A percentile compares a stretch with the other conserved stretches of the same genome.
These are phyloP conservation scores for Oenanthe oenanthe DNA, from an alignment of 2,113 vertebrate genomes.

Conservation along the genomic window DNA sequence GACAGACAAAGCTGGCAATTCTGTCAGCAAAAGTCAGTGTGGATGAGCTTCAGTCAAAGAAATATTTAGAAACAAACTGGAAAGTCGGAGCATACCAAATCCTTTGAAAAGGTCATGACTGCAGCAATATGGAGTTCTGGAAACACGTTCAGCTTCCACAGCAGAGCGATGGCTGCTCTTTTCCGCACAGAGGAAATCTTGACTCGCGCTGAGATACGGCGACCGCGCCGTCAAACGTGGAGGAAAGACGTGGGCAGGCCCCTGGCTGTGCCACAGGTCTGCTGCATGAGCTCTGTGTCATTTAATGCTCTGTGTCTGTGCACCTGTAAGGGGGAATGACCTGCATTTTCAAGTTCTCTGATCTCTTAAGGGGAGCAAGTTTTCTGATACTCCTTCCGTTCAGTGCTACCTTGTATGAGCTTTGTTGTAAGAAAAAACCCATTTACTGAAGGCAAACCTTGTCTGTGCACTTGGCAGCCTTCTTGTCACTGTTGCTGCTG, in stretches of 20 bases:
- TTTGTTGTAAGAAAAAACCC: neutral
- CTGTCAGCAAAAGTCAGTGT: neutral
- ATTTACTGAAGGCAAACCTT: neutral
- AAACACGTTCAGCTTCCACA: neutral
- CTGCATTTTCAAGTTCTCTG: neutral
- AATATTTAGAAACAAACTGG: constrained; percentile 47
- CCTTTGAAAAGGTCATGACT: constrained; percentile 31
- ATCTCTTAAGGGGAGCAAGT: neutral
- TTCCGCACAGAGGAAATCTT: neutral
- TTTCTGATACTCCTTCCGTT: neutral
- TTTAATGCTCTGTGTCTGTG: neutral
- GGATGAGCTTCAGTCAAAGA: constrained; percentile 27
- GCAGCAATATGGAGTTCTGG: constrained; percentile 49
- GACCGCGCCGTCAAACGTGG: neutral
- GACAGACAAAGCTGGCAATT: constrained; percentile 4
- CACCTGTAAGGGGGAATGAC: neutral
- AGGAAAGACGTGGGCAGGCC: neutral
- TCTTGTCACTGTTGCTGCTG: neutral
- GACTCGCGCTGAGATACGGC: neutral
- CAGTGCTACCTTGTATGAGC: neutral
- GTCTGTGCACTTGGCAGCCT: neutral
- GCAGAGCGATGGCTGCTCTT: neutral
- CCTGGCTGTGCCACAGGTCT: neutral
- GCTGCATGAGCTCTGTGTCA: neutral
- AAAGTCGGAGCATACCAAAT: neutral